Conservation (phyloP, 2,113 vertebrate species). For the Pseudorhombus dupliciocellatus region DNA sequence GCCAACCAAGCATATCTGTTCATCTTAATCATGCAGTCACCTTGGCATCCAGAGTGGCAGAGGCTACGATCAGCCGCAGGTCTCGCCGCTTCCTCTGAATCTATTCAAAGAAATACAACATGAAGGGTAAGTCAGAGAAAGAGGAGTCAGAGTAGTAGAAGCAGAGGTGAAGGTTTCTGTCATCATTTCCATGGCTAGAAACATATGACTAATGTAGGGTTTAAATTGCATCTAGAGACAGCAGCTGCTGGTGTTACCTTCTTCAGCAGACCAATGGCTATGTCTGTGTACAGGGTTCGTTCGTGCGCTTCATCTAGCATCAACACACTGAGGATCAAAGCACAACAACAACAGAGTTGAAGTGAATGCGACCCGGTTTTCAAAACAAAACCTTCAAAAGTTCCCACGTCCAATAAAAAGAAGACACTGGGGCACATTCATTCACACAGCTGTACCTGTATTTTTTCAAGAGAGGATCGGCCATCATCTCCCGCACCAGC, state of each 20-base stretch:
- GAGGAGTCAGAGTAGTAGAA: background rate
- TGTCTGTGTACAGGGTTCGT: conserved; percentile 96
- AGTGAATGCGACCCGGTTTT: background rate
- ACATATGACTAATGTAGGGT: background rate
- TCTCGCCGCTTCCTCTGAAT: conserved; percentile 96
- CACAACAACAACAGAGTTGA: conserved; percentile 1
- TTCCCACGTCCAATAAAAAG: background rate
- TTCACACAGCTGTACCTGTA: conserved; percentile 86
- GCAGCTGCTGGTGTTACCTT: conserved; percentile 82
- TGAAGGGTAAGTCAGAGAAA: no score
- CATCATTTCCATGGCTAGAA: background rate
- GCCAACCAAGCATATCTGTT: conserved; percentile 42
- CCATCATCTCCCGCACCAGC: conserved; percentile 99
- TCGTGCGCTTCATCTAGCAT: conserved; percentile 98
- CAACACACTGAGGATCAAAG: conserved; percentile 83
- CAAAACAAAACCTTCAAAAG: background rate
- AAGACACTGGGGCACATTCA: background rate
- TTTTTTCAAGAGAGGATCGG: conserved; percentile 94
- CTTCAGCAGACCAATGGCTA: conserved; percentile 95
- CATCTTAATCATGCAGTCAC: conserved; percentile 79
- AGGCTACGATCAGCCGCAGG: conserved; percentile 93
- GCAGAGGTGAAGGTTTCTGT: background rate
- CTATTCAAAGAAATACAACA: conserved; percentile 66
- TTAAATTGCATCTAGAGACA: background rate
- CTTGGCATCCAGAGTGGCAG: conserved; percentile 98